Percentiles rank a stretch among this genome's conserved stretches.
Conservation (phyloP, 2,113 vertebrate species). For the Pollimyrus isidori region DNA sequence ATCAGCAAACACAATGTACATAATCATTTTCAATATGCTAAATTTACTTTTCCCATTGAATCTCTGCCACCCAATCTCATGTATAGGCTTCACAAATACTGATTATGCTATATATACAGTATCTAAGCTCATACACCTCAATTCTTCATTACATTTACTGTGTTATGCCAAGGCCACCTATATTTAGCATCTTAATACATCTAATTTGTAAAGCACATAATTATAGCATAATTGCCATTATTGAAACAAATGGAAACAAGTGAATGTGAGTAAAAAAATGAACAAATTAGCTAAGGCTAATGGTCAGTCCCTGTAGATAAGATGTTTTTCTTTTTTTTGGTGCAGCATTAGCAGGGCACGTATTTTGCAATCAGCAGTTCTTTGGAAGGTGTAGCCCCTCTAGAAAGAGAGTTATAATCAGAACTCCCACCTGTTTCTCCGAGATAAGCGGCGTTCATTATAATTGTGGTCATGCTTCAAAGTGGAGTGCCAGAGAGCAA, state of each 20-base stretch:
- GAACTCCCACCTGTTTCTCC: background rate
- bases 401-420: background rate
- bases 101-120: background rate
- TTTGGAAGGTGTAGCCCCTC: background rate
- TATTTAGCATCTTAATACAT: background rate
- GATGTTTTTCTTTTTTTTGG: background rate
- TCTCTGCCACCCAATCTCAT: background rate
- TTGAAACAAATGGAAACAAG: background rate
- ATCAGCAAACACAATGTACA: background rate
- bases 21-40: background rate
- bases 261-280: background rate
- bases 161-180: background rate
- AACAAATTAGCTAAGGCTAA: background rate
- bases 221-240: background rate
- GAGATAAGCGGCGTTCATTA: background rate
- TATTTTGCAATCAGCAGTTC: background rate
- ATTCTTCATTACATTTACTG: background rate
- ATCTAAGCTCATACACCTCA: background rate
- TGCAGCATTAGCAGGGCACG: background rate
- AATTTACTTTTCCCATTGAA: background rate
- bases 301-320: background rate
- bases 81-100: background rate
- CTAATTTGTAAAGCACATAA: slow-evolving; percentile 2
- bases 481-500: background rate
- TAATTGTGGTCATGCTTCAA: background rate